These are phyloP conservation scores for Clarias laeviceps DNA, from an alignment of 2,797 vertebrate species.

Conservation along the genomic window DNA sequence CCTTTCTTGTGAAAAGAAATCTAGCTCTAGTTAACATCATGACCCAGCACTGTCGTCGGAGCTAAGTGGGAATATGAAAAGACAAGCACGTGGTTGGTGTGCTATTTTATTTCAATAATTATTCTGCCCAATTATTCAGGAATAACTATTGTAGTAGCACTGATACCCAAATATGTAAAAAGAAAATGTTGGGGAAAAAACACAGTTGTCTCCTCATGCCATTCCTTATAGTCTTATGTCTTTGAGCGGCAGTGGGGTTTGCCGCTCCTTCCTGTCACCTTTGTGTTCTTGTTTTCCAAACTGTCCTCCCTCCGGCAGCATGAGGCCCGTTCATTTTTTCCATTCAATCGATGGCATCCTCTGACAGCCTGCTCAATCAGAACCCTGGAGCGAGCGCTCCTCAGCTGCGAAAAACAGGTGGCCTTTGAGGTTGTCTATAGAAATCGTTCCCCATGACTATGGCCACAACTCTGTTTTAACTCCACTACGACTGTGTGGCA, in stretches of 20 bases:
- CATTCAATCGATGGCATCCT: slow-evolving; percentile 52
- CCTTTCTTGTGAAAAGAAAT: slow-evolving; percentile 45
- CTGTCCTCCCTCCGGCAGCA: slow-evolving; percentile 43
- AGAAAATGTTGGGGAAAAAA: not conserved
- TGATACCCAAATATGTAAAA: slow-evolving; percentile 4
- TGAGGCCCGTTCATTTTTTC: slow-evolving; percentile 42
- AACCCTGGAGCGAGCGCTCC: slow-evolving; percentile 32
- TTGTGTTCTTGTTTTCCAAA: slow-evolving; percentile 55
- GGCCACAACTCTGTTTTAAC: slow-evolving; percentile 50
- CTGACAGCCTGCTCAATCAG: slow-evolving; percentile 60
- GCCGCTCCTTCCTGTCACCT: slow-evolving; percentile 50
- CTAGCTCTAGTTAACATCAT: slow-evolving; percentile 44
- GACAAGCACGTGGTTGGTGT: slow-evolving; percentile 34
- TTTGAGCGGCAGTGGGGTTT: slow-evolving; percentile 23
- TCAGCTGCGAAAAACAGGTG: slow-evolving; percentile 50
- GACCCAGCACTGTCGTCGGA: slow-evolving; percentile 38
- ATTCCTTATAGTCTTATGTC: slow-evolving; percentile 52
- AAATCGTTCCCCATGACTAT: slow-evolving; percentile 54
- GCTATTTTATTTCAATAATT: slow-evolving; percentile 37
- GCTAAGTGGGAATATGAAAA: slow-evolving; percentile 28
- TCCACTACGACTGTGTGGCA: slow-evolving; percentile 50
- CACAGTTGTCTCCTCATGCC: not conserved
- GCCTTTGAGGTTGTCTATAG: slow-evolving; percentile 54
- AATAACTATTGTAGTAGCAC: not conserved
- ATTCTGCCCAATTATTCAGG: not conserved